Base-by-base conservation (phyloP, 2,113 vertebrate genomes). In the Nansenia antarctica region DNA sequence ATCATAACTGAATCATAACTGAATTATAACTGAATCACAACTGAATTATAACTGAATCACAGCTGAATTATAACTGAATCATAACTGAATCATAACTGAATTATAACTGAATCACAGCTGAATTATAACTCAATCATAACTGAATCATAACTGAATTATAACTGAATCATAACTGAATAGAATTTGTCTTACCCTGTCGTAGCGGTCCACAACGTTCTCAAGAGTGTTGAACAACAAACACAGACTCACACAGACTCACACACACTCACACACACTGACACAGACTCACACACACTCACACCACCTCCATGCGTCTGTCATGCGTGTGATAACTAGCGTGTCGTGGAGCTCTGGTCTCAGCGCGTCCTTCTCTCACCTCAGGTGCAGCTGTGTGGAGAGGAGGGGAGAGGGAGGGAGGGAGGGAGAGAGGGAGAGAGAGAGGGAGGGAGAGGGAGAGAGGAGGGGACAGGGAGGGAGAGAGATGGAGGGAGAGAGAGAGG, bases 221-320 rank as follows among this genome's bases (percentile, higher is more conserved):
- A n/a, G n/a, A n/a, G n/a, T n/a, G n/a, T 18, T 12, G n/a, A 69
- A 66, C 24, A 69, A 59, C 29, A 34, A 59, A 69, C 59, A 32
- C n/a, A n/a, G n/a, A n/a, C 24, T 3, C 39, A 47, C 39, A 64
- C 52, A 24, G 9, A 11, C 15, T 47, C 7, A 62, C 15, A 12
- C 14, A 15, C 2, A 24, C 35, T 3, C 6, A 39, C 54, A 75
- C 37, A 42, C 61, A 64, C 58, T 35, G 9, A 62, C 18, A 5
- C 6, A 34, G 30, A 18, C 11, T 18, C 37, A 76, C 32, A 59
- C 57, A 37, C 22, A 75, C 74, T 81, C 55, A 26, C 52, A 70
- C 39, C 20, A 72, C 32, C 26, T 64, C 35, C 30, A 32, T 15
- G 35, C 7, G 34, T 11, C 32, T 42, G 26, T 62, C 22, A 67